Conservation (phyloP, 2,888 invertebrate species). For the Morpho helenor region DNA sequence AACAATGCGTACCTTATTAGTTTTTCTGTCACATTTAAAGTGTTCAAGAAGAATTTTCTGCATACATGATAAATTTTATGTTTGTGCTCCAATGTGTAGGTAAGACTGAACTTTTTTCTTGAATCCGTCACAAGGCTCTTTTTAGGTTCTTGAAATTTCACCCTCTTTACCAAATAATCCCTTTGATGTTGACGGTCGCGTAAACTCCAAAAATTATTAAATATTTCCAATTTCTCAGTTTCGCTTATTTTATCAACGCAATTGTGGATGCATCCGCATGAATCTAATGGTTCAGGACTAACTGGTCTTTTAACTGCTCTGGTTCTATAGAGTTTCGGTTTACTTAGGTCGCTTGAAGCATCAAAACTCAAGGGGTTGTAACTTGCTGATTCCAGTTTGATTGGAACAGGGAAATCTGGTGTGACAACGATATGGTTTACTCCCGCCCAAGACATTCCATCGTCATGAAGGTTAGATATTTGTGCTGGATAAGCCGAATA, state of each 20-base stretch:
- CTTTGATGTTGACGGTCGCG: conserved; percentile 4
- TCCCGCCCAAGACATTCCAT: not conserved
- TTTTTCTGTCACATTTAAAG: conserved; percentile 7
- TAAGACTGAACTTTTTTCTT: conserved; percentile 3
- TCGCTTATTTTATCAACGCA: conserved; percentile 2
- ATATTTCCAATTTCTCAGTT: conserved; percentile 1
- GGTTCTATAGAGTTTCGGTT: not conserved
- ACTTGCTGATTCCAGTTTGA: not conserved
- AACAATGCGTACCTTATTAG: conserved; percentile 5
- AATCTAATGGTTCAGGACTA: conserved; percentile 2
- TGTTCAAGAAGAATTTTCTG: conserved; percentile 7
- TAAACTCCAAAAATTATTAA: conserved; percentile 6
- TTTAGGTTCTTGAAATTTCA: conserved; percentile 8
- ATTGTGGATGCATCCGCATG: conserved; percentile 3
- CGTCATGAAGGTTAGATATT: not conserved
- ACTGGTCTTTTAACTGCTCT: conserved; percentile 1
- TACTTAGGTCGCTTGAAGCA: not conserved
- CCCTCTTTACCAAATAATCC: conserved; percentile 8
- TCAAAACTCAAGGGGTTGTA: not conserved
- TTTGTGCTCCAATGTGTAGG: not conserved
- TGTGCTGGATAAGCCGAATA: conserved; percentile 2
- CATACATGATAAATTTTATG: not conserved
- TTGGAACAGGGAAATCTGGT: conserved; percentile 8
- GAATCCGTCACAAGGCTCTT: conserved; percentile 1
- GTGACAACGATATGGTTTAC: conserved; percentile 8